Conservation (phyloP, 2,113 vertebrate species). For the Ibidorhyncha struthersii region DNA sequence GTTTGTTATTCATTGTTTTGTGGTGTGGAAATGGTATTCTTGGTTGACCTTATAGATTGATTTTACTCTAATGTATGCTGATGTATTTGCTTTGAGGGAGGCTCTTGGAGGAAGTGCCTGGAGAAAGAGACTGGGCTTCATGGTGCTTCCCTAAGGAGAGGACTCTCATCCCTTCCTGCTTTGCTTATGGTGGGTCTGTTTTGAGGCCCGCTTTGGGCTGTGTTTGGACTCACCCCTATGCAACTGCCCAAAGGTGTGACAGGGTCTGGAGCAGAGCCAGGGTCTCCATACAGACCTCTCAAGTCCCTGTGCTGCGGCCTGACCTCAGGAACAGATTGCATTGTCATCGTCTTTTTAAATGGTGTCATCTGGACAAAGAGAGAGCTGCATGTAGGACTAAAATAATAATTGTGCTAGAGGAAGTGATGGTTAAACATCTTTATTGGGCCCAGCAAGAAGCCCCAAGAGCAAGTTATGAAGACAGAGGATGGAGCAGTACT, state of each 20-base stretch:
- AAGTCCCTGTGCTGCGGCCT: accelerated
- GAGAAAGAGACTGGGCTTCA: background rate
- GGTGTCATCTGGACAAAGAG: background rate
- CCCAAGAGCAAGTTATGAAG: background rate
- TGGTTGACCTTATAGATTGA: background rate
- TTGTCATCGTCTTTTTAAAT: background rate
- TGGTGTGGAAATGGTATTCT: background rate
- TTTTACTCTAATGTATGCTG: background rate
- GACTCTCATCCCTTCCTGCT: background rate
- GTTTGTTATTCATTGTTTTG: background rate
- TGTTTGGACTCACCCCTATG: accelerated
- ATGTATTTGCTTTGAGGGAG: background rate
- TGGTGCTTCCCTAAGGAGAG: background rate
- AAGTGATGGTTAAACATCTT: background rate
- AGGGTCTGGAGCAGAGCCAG: background rate
- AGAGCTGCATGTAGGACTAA: background rate
- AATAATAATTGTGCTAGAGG: background rate
- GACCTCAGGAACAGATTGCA: background rate
- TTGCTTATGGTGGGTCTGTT: background rate
- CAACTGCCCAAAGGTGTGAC: background rate
- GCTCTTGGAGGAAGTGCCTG: background rate
- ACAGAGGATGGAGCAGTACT: background rate
- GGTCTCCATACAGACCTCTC: accelerated
- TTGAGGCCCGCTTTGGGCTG: background rate
- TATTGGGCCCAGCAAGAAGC: background rate